These are phyloP conservation scores for Perizoma affinitatum DNA, from an alignment of 2,888 invertebrate genomes.

Conservation along the genomic window DNA sequence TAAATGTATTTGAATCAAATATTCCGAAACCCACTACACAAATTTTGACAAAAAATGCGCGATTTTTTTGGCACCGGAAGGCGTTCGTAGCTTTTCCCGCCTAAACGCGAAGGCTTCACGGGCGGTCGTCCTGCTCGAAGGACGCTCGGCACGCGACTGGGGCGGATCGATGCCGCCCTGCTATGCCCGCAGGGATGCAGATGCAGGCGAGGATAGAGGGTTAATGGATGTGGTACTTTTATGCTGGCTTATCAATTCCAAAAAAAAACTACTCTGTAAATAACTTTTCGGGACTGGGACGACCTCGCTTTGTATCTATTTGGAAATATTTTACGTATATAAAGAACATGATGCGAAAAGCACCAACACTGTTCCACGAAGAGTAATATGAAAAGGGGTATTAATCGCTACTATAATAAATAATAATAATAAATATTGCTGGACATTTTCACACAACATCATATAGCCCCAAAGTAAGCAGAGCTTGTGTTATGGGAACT, in stretches of 20 bases:
- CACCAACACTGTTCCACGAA: too few relatives aligned
- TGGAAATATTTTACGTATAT: too few relatives aligned
- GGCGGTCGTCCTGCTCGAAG: slow-evolving; percentile 60
- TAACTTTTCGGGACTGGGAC: too few relatives aligned
- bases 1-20: background rate
- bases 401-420: too few relatives aligned
- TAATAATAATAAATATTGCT: too few relatives aligned
- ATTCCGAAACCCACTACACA: background rate
- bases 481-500: too few relatives aligned
- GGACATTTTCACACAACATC: too few relatives aligned
- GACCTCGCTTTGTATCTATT: too few relatives aligned
- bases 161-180: slow-evolving; percentile 74
- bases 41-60: background rate
- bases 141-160: slow-evolving; percentile 72
- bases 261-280: background rate
- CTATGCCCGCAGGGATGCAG: slow-evolving; percentile 78
- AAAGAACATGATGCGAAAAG: too few relatives aligned
- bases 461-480: too few relatives aligned
- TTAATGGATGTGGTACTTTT: slow-evolving; percentile 42
- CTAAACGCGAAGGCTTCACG: slow-evolving; percentile 70
- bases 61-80: background rate
- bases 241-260: background rate
- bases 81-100: slow-evolving; percentile 62
- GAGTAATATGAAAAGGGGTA: too few relatives aligned
- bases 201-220: slow-evolving; percentile 55